phyloP scores from a whole-genome alignment of 2,113 vertebrate genomes.

The Xiphophorus maculatus region DNA sequence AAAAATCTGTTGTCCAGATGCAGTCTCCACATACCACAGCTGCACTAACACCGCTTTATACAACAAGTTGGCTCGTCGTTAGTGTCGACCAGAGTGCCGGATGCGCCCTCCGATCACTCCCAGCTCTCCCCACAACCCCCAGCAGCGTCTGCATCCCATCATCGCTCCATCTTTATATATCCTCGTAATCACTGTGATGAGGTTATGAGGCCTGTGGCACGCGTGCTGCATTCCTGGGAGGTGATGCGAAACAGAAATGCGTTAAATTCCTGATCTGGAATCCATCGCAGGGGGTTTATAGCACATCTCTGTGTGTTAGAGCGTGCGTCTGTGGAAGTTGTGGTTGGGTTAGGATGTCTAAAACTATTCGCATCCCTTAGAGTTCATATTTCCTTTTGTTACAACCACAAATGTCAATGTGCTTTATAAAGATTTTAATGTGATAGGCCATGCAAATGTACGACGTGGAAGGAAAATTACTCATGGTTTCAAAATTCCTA shows the following conservation, averaged over 20 bases:
- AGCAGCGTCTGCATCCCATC: constrained; percentile 81
- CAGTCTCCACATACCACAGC: constrained; percentile 61
- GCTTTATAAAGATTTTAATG: not conserved
- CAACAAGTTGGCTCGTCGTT: constrained; percentile 64
- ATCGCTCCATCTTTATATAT: constrained; percentile 72
- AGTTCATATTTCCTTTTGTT: not conserved
- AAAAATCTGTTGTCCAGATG: constrained; percentile 74
- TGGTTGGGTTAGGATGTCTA: not conserved
- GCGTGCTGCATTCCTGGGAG: constrained; percentile 75
- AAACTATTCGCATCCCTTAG: not conserved
- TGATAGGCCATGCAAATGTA: not conserved
- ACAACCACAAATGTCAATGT: not conserved
- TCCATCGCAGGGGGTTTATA: constrained; percentile 74
- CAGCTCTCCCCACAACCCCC: constrained; percentile 47
- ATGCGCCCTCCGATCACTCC: constrained; percentile 30
- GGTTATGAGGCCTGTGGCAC: constrained; percentile 78
- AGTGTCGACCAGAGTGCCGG: constrained; percentile 54
- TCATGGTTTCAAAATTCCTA: no score
- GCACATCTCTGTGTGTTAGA: constrained; percentile 2
- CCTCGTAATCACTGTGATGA: constrained; percentile 71
- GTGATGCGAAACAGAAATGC: constrained; percentile 81
- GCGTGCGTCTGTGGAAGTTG: constrained; percentile 13
- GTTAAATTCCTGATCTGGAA: constrained; percentile 80
- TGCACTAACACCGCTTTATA: constrained; percentile 65
- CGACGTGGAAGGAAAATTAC: no score